Evolutionary conservation across 2,113 vertebrate genomes (phyloP).

Genomic region (Macaca nemestrina): DNA sequence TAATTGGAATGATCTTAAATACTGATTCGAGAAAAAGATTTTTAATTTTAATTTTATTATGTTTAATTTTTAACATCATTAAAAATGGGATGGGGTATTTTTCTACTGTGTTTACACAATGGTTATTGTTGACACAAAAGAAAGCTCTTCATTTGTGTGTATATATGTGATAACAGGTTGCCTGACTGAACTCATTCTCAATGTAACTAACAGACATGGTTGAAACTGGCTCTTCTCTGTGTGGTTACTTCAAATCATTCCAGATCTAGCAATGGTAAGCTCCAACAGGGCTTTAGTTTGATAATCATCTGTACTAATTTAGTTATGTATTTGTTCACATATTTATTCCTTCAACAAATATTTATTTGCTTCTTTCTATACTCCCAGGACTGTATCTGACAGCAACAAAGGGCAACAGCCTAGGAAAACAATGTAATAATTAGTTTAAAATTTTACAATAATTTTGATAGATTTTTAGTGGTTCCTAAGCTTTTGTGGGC

Average conservation of each 20-base stretch:
- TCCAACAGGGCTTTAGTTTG: neutral
- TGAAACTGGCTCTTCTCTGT: neutral
- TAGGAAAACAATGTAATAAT: neutral
- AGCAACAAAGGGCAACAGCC: neutral
- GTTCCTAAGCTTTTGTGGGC: neutral
- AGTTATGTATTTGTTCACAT: neutral
- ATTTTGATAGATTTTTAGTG: neutral
- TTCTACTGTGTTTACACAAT: neutral
- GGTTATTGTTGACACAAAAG: neutral
- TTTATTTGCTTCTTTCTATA: neutral
- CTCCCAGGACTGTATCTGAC: neutral
- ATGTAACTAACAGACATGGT: too few species aligned
- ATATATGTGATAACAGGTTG: neutral
- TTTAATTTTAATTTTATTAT: neutral
- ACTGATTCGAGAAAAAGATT: neutral
- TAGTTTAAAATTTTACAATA: neutral
- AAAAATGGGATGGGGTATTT: neutral
- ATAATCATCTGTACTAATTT: neutral
- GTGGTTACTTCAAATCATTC: neutral
- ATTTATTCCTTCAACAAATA: neutral
- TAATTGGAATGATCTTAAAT: conserved; percentile 15
- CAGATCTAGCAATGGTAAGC: neutral
- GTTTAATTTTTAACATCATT: neutral
- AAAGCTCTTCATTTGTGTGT: too few species aligned
- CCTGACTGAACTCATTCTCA: neutral